Base-by-base conservation (phyloP, 2,797 vertebrate genomes). In the Lycodopsis pacificus region DNA sequence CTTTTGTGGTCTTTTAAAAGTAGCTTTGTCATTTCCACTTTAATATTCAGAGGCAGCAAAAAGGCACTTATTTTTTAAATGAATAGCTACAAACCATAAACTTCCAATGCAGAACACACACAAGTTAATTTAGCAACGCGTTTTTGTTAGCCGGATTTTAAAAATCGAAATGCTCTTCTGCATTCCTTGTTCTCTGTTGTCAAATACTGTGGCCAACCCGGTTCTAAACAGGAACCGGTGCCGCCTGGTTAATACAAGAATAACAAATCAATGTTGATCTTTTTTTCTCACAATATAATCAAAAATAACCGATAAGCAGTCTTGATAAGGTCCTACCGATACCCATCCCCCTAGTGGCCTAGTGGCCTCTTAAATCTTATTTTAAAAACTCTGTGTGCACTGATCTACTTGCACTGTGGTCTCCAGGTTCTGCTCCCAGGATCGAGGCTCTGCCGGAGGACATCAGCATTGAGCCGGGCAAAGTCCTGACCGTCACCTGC, bases 401-500 rank as follows among this genome's bases (percentile, higher is more conserved):
- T 81, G 25, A 78, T 46, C 9, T 62, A 20, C 5, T 8, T 66
- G 2, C 54, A 1, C 13, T 67, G 6, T 66, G 65, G 22, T 38
- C 73, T 86, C 38, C 81, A 96, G 98, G 97, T 91, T 89, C 86
- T 80, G 94, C 97, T 89, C 98, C 98, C 56, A 98, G 96, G 95
- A 99, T 99, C 22, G 98, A 99, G 95, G 98, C 98, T 86, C 95
- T 99, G 72, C 98, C 98, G 11, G 96, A 97, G 34, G 98, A 99
- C 86, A 98, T 99, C 93, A 99, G 97, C 92, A 97, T 98, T 15
- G 97, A 99, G 8, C 95, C 97, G 79, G 98, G 98, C 83, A 99
- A 99, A 90, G 96, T 99, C 85, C 93, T 99, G 66, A 99, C 98
- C 0, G 95, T 99, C n/a, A 94, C 98, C 73, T 99, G 98, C 58